phyloP scores from a whole-genome alignment of 2,888 invertebrate genomes.

The Rotaria macrura region DNA sequence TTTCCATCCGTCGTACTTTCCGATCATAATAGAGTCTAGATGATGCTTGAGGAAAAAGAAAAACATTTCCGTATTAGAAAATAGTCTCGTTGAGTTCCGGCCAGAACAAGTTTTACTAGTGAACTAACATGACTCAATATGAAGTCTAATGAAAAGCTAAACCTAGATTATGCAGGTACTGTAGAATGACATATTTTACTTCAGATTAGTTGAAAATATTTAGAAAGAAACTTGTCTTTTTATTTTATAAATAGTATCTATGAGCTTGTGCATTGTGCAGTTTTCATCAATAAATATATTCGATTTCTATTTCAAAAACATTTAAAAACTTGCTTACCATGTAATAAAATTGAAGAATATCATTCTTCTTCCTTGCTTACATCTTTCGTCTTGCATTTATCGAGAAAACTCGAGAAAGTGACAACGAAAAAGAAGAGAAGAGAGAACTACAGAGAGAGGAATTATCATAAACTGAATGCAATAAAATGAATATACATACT shows the following conservation, averaged over 20 bases:
- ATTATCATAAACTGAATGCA: slow-evolving; percentile 24
- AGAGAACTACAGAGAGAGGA: neutral
- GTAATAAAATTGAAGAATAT: neutral
- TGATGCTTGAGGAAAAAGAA: neutral
- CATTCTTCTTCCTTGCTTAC: neutral
- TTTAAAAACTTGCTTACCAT: neutral
- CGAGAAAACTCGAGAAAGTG: neutral
- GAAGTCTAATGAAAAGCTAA: too few relatives aligned
- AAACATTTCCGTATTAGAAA: neutral
- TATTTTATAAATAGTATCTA: too few relatives aligned
- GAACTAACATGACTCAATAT: too few relatives aligned
- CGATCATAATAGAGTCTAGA: neutral
- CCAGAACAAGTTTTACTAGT: too few relatives aligned
- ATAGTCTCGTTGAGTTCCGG: neutral
- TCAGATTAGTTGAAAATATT: too few relatives aligned
- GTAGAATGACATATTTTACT: too few relatives aligned
- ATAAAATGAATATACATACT: slow-evolving; percentile 22
- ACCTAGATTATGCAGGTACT: too few relatives aligned
- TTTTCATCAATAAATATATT: too few relatives aligned
- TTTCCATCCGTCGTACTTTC: neutral
- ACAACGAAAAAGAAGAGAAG: neutral
- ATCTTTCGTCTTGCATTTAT: neutral
- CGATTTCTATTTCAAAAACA: too few relatives aligned
- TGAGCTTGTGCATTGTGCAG: too few relatives aligned
- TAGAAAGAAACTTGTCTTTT: too few relatives aligned